Conservation (phyloP, 2,888 invertebrate genomes). For the Lutraria lutraria region DNA sequence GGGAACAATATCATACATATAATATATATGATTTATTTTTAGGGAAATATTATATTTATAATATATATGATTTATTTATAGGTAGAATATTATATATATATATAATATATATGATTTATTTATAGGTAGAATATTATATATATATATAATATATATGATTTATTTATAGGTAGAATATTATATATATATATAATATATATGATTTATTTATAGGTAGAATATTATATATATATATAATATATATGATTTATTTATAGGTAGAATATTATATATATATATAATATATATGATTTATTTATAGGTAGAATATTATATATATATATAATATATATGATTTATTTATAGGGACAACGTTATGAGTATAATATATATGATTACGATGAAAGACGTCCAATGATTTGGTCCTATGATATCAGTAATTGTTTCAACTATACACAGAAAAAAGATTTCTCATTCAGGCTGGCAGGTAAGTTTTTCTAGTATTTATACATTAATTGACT, state of each 20-base stretch:
- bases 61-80: conserved; percentile 28
- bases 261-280: too few relatives aligned
- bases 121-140: conserved; percentile 57
- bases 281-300: too few relatives aligned
- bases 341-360: conserved; percentile 57
- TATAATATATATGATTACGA: conserved; percentile 77
- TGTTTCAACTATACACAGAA: conserved; percentile 71
- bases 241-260: too few relatives aligned
- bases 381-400: conserved; percentile 68
- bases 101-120: conserved; percentile 75
- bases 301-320: too few relatives aligned
- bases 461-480: conserved; percentile 59
- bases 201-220: conserved; percentile 39
- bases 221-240: too few relatives aligned
- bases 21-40: too few relatives aligned
- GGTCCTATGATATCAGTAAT: conserved; percentile 72
- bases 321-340: neutral
- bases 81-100: conserved; percentile 54
- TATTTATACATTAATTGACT: too few relatives aligned
- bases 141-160: conserved; percentile 75
- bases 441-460: conserved; percentile 65
- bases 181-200: conserved; percentile 74
- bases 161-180: conserved; percentile 51
- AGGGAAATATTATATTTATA: neutral
- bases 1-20: too few relatives aligned